A percentile compares a stretch with the other conserved stretches of the same genome.
Conservation (phyloP, 2,888 invertebrate genomes). For the Dolomedes plantarius region DNA sequence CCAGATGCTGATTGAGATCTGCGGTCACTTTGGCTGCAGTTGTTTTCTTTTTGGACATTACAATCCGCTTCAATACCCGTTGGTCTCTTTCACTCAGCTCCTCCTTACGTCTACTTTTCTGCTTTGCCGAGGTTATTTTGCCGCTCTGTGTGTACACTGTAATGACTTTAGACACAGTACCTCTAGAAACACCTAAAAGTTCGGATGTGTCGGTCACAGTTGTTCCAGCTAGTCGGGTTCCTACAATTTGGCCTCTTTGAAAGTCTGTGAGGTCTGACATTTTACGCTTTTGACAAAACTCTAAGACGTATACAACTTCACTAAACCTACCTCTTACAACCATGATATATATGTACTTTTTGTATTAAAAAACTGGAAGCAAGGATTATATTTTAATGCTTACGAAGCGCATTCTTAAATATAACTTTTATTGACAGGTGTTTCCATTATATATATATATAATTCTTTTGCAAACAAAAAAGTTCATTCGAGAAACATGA, state of each 20-base stretch:
- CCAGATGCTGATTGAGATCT: not conserved
- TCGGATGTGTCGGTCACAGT: not conserved
- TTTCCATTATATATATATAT: too few relatives aligned
- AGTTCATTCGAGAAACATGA: too few relatives aligned
- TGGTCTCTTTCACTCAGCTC: too few relatives aligned
- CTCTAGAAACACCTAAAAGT: not conserved
- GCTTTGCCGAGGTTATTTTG: not conserved
- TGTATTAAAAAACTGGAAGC: too few relatives aligned
- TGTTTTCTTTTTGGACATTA: not conserved
- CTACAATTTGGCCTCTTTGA: not conserved
- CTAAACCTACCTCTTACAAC: too few relatives aligned
- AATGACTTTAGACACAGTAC: conserved; percentile 1
- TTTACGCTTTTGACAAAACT: too few relatives aligned
- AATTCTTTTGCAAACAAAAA: too few relatives aligned
- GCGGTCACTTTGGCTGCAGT: not conserved
- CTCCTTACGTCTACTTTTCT: not conserved
- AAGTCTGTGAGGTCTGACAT: not conserved
- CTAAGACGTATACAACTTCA: too few relatives aligned
- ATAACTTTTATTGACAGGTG: too few relatives aligned
- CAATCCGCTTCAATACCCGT: not conserved
- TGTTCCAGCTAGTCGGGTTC: not conserved
- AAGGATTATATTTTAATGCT: too few relatives aligned
- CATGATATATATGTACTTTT: too few relatives aligned
- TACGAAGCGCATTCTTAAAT: too few relatives aligned
- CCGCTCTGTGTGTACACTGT: not conserved